A percentile compares a stretch with the other conserved stretches of the same genome.
phyloP scores from a whole-genome alignment of 2,797 vertebrate species.

The Myotis pilosus region DNA sequence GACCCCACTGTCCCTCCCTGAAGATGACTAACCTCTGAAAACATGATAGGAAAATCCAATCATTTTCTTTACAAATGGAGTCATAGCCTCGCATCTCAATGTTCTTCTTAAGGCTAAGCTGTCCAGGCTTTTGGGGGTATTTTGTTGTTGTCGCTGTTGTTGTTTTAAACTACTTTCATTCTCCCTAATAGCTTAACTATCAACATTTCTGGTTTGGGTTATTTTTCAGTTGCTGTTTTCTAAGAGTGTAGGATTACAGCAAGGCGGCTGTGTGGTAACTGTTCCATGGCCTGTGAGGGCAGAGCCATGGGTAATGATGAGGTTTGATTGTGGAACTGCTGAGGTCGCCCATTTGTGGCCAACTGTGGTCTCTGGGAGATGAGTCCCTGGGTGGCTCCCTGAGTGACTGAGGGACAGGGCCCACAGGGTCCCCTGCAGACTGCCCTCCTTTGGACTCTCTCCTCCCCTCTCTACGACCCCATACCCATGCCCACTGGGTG shows the following conservation, averaged over 20 bases:
- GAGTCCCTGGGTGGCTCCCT: neutral
- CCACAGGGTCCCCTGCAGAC: neutral
- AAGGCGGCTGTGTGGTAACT: neutral
- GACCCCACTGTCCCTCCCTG: neutral
- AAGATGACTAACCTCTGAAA: conserved; percentile 3
- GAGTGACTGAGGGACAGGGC: neutral
- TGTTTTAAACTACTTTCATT: neutral
- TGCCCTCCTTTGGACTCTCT: too few relatives aligned
- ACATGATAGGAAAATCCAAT: conserved; percentile 18
- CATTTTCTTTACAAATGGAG: neutral
- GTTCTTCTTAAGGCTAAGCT: neutral
- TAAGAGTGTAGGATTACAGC: conserved; percentile 39
- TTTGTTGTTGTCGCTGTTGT: neutral
- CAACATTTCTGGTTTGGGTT: neutral
- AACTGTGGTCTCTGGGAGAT: conserved; percentile 38
- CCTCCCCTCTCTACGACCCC: neutral
- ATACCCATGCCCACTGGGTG: accelerated
- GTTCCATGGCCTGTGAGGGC: neutral
- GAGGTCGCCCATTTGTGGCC: conserved; percentile 4
- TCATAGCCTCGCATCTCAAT: neutral
- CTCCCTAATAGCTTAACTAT: conserved; percentile 1
- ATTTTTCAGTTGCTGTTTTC: conserved; percentile 20
- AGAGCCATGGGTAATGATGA: conserved; percentile 56
- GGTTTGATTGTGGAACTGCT: conserved; percentile 52
- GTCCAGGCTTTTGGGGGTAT: neutral